A percentile compares a stretch with the other conserved stretches of the same genome.
Conservation (phyloP, 2,797 vertebrate genomes). For the Clamator glandarius region DNA sequence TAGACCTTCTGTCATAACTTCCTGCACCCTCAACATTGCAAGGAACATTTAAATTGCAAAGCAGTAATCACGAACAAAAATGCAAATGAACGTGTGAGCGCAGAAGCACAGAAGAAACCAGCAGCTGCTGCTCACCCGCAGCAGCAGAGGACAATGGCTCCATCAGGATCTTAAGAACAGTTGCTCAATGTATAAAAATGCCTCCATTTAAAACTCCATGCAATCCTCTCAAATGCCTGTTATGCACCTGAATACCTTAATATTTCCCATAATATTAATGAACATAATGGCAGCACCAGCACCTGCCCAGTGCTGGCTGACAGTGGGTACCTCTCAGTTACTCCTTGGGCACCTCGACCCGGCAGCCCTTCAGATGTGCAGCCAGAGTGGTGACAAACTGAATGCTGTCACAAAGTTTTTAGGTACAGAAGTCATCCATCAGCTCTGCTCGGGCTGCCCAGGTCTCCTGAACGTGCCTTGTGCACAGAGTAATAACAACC, state of each 20-base stretch:
- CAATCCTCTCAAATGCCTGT: background rate
- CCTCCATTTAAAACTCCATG: background rate
- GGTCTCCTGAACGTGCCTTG: background rate
- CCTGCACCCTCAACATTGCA: background rate
- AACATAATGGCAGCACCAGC: rapidly evolving
- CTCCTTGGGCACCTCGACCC: background rate
- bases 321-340: background rate
- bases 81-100: rapidly evolving
- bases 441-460: background rate
- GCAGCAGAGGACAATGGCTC: background rate
- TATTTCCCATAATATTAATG: background rate
- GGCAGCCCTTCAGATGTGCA: background rate
- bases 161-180: background rate
- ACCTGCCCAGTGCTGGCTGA: background rate
- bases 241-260: background rate
- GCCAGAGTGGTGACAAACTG: background rate
- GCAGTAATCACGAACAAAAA: background rate
- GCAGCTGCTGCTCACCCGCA: background rate
- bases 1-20: background rate
- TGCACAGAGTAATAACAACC: background rate
- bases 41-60: background rate
- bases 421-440: background rate
- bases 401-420: background rate
- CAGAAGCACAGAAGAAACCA: background rate
- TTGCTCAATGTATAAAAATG: background rate